Base-by-base conservation (phyloP, 2,113 vertebrate species). In the Alosa alosa region DNA sequence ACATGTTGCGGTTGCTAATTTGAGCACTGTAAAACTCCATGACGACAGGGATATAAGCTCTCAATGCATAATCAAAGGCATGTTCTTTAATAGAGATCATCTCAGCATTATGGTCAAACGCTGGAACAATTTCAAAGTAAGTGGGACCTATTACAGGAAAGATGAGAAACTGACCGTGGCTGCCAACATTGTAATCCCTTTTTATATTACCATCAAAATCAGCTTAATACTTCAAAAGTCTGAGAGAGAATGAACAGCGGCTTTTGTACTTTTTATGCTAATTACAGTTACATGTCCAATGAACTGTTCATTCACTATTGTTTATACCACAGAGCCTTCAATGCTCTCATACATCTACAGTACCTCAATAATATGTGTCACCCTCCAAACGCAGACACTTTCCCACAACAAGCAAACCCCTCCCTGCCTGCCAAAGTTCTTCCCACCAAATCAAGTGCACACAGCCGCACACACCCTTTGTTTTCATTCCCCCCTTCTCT, bases 221-320 rank as follows among this genome's bases (percentile, higher is more conserved):
- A 78, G 31, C 10, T 78, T 13, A 25, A 36, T 36, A 17, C 31
- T 10, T 15, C 72, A 41, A 87, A 90, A 90, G 81, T 81, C 86
- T 39, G 31, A 17, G 72, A 78, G n/a, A 36, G 72, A 31, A 39
- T 89, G 87, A 85, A 87, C 88, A 39, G 64, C 68, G n/a, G 57
- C 68, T 91, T 78, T 86, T 82, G 81, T 41, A 68, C 91, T 89
- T 83, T 93, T 91, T 91, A 91, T 90, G 90, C 90, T 90, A 92
- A 95, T 95, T 92, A 93, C 88, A 87, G 87, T 88, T 90, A 93
- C 92, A 94, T 93, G 91, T 90, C 89, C 82, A 90, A 88, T 90
- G 90, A 89, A 91, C 90, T 87, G 88, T 81, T 92, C 91, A 92
- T 94, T 94, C 91, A 91, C 92, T 85, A 93, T 93, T 93, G 92